Percentiles rank a stretch among this genome's conserved stretches.
phyloP scores from a whole-genome alignment of 53 echinoderm and acorn worm genomes.

The Astropecten irregularis region DNA sequence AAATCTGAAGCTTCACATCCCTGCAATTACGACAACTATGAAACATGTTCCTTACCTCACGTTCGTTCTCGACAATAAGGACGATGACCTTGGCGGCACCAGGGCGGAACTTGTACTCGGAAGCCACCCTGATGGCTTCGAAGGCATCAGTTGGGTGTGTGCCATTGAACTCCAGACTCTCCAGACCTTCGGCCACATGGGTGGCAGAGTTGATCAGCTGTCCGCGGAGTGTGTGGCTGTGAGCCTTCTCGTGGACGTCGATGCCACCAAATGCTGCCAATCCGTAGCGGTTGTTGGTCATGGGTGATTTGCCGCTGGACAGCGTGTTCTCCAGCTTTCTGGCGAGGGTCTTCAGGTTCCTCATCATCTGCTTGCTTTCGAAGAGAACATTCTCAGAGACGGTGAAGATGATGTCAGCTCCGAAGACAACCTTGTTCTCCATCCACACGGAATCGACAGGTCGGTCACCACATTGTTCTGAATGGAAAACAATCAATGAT shows the following conservation, averaged over 20 bases:
- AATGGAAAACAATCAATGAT: background rate
- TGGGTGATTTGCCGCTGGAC: background rate
- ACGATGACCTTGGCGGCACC: slow-evolving; percentile 75
- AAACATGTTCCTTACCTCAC: slow-evolving; percentile 65
- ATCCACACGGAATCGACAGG: slow-evolving; percentile 1
- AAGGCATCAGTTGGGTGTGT: slow-evolving; percentile 67
- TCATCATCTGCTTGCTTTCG: slow-evolving; percentile 20
- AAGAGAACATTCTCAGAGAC: slow-evolving; percentile 75
- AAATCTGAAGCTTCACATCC: too few relatives aligned
- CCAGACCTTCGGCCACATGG: slow-evolving; percentile 45
- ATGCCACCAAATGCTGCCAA: slow-evolving; percentile 77
- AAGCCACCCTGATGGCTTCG: slow-evolving; percentile 72
- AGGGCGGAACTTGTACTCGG: slow-evolving; percentile 64
- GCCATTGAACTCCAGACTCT: slow-evolving; percentile 77
- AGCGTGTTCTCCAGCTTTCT: slow-evolving; percentile 66
- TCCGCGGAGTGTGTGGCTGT: slow-evolving; percentile 70
- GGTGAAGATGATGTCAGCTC: slow-evolving; percentile 83
- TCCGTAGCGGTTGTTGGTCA: slow-evolving; percentile 68
- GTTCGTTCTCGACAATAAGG: slow-evolving; percentile 75
- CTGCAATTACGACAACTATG: too few relatives aligned
- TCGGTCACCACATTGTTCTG: slow-evolving; percentile 41
- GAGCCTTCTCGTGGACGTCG: slow-evolving; percentile 60
- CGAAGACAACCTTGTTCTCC: slow-evolving; percentile 23
- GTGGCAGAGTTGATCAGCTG: slow-evolving; percentile 13
- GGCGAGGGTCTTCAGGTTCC: slow-evolving; percentile 49